Percentiles rank a stretch among this genome's conserved stretches.
phyloP scores from a whole-genome alignment of 2,113 vertebrate species.

The Rhabdomys dilectus region DNA sequence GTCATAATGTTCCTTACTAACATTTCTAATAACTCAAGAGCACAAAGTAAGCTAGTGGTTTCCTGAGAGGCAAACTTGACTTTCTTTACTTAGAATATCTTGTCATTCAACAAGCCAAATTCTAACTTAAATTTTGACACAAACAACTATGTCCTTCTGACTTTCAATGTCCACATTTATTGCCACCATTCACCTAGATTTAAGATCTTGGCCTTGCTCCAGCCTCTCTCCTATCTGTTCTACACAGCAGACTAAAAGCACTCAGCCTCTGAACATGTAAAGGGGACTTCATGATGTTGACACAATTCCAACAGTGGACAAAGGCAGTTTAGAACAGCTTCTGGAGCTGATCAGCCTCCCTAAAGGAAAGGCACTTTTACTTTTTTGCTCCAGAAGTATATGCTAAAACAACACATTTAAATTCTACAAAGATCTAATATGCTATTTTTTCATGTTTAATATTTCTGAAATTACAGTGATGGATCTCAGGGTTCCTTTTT shows the following conservation, averaged over 20 bases:
- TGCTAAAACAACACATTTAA: not conserved
- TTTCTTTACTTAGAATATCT: slow-evolving; percentile 18
- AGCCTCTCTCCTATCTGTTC: not conserved
- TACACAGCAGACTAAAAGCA: not conserved
- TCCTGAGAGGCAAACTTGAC: not conserved
- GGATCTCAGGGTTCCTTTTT: not conserved
- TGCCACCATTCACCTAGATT: not conserved
- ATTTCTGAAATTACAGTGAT: slow-evolving; percentile 50
- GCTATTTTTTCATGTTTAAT: not conserved
- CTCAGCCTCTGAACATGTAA: not conserved
- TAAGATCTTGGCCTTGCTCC: not conserved
- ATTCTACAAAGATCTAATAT: slow-evolving; percentile 18
- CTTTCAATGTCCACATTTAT: not conserved
- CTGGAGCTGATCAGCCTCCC: not conserved
- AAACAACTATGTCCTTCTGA: not conserved
- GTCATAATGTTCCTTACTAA: not conserved
- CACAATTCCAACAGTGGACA: not conserved
- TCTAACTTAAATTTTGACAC: not conserved
- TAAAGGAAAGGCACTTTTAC: not conserved
- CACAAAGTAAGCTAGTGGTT: not conserved
- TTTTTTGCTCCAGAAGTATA: slow-evolving; percentile 13
- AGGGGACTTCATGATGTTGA: not conserved
- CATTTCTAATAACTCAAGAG: not conserved
- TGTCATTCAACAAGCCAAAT: slow-evolving; percentile 36
- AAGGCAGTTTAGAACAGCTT: not conserved